Conservation (phyloP, 2,888 invertebrate species). For the Lysandra bellargus region DNA sequence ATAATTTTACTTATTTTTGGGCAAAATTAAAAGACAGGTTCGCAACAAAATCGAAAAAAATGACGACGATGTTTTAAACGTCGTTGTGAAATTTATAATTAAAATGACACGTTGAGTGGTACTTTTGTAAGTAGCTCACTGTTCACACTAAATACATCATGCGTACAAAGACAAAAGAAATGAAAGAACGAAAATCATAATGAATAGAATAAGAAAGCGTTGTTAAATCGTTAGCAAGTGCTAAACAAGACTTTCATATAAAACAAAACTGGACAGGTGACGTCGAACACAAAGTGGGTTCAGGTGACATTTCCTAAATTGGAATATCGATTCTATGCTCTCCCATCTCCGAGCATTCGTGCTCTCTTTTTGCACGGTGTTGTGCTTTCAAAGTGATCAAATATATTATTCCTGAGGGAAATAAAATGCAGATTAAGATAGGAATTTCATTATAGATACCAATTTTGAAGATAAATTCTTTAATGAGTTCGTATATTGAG, state of each 20-base stretch:
- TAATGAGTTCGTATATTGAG: neutral
- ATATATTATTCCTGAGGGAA: neutral
- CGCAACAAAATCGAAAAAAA: neutral
- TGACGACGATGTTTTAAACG: neutral
- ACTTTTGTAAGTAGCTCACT: conserved; percentile 2
- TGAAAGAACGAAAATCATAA: conserved; percentile 16
- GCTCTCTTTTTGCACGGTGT: conserved; percentile 9
- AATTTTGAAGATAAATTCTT: neutral
- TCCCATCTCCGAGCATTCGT: conserved; percentile 5
- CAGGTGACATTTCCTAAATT: conserved; percentile 30
- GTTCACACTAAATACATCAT: neutral
- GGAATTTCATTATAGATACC: neutral
- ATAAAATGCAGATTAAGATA: conserved; percentile 18
- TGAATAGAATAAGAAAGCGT: conserved; percentile 36
- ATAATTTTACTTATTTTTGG: too few relatives aligned
- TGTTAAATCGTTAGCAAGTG: neutral
- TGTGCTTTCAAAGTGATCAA: conserved; percentile 9
- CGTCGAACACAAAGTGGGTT: conserved; percentile 24
- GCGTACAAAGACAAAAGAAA: conserved; percentile 13
- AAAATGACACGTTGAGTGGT: neutral
- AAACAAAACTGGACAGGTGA: conserved; percentile 23
- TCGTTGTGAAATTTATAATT: neutral
- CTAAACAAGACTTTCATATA: conserved; percentile 21
- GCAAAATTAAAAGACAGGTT: neutral
- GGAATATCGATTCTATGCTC: conserved; percentile 27